These are phyloP conservation scores for Megaptera novaeangliae DNA, from an alignment of 2,113 vertebrate species.

Conservation along the genomic window DNA sequence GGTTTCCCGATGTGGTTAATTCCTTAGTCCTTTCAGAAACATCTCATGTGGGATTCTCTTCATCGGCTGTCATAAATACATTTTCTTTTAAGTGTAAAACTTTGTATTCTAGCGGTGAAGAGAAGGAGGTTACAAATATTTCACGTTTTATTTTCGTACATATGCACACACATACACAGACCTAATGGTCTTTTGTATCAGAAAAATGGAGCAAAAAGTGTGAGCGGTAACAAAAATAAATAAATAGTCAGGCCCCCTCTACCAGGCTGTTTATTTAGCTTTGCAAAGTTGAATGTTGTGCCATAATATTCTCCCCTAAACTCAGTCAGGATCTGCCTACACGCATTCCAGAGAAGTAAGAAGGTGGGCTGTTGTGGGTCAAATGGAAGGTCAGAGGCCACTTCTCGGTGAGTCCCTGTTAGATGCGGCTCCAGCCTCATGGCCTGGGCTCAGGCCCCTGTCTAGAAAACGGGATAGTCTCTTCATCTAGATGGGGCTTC, in stretches of 20 bases:
- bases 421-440: not conserved
- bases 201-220: not conserved
- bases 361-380: fast-evolving
- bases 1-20: not conserved
- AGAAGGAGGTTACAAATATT: not conserved
- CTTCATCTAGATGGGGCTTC: not conserved
- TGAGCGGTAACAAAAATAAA: not conserved
- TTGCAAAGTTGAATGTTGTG: not conserved
- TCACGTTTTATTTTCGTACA: not conserved
- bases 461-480: not conserved
- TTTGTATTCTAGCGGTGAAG: not conserved
- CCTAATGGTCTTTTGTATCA: not conserved
- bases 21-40: not conserved
- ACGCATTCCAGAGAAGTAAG: fast-evolving
- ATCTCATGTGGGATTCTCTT: not conserved
- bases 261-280: not conserved
- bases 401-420: fast-evolving
- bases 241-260: not conserved
- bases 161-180: fast-evolving
- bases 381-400: fast-evolving
- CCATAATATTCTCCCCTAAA: not conserved
- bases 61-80: not conserved
- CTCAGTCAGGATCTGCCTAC: too few species aligned
- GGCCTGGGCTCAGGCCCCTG: fast-evolving
- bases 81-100: not conserved